Conservation (phyloP, 2,797 vertebrate genomes). For the Synaphobranchus kaupii region DNA sequence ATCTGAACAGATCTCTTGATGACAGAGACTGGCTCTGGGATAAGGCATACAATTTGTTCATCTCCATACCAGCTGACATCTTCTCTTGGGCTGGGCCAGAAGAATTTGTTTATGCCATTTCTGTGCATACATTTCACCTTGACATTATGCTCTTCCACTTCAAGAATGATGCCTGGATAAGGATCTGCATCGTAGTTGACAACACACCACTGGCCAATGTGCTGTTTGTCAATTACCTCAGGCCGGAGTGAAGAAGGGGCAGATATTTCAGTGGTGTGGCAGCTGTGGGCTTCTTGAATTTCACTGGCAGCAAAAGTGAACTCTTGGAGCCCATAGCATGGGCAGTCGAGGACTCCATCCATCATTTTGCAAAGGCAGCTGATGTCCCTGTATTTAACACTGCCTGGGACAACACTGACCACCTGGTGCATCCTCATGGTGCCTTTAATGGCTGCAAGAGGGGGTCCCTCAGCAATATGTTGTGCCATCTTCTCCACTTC, state of each 20-base stretch:
- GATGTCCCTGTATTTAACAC: neutral
- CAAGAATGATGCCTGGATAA: constrained; percentile 24
- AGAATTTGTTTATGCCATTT: constrained; percentile 31
- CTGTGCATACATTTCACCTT: constrained; percentile 31
- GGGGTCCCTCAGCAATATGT: neutral
- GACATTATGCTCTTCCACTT: constrained; percentile 24
- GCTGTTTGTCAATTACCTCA: constrained; percentile 1
- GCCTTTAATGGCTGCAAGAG: constrained; percentile 5
- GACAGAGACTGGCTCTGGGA: neutral
- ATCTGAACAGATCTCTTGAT: constrained; percentile 10
- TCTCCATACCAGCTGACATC: constrained; percentile 32
- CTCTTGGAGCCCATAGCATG: constrained; percentile 21
- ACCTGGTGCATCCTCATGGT: constrained; percentile 6
- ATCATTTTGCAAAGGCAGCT: neutral
- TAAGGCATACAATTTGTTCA: constrained; percentile 21
- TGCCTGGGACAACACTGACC: neutral
- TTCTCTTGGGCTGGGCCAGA: constrained; percentile 28
- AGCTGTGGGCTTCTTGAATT: neutral
- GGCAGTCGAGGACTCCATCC: neutral
- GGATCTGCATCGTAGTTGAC: constrained; percentile 9
- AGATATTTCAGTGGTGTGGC: constrained; percentile 12
- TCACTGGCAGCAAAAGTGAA: neutral
- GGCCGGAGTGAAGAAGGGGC: constrained; percentile 16
- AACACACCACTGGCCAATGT: constrained; percentile 13
- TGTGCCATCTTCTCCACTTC: neutral